Evolutionary conservation across 2,113 vertebrate species (phyloP), one percentile per base, ranked within the genome.

Genomic region (Ciconia maguari): DNA sequence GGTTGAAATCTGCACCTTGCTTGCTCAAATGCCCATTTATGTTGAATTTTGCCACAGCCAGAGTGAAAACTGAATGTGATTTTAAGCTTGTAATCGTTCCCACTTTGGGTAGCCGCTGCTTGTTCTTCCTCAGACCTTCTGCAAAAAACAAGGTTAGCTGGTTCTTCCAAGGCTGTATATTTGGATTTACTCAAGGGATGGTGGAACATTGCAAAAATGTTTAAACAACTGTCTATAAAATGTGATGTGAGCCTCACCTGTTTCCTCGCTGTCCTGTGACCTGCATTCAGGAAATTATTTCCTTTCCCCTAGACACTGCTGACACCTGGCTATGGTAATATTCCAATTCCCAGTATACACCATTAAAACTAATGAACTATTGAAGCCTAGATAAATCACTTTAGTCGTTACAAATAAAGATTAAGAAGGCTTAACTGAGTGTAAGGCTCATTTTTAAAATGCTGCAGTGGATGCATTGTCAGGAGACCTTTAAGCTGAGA

Each of bases 391-490:
- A 80, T 85, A 96, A 83, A 96, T 90, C 75, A 91, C 46, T 89
- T 77, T 16, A 87, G 58, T 79, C 5, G 0, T 91, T 83, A 83
- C 57, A 80, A 93, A 94, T 87, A 95, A 93, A 94, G 58, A 95
- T 96, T 94, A 94, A 91, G 79, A 96, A 85, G 74, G 41, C 21
- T 91, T 93, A 89, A 61, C 75, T 91, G 70, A 87, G 21, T 80
- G 21, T 83, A 60, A 89, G 62, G 34, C 61, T 80, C 9, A 62
- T 83, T 94, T 92, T 49, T 61, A 62, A 93, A 95, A 85, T 83
- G 48, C 42, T 93, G 54, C 70, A 58, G 48, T 77, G 57, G 61
- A 54, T 85, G 21, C 3, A 3, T 90, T 90, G 62, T 83, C 85
- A 92, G 54, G 66, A 90, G 75, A 61, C 87, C 70, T 88, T 57